Evolutionary conservation across 2,888 invertebrate genomes (phyloP).

Genomic region (Agonopterix alstromeriana): DNA sequence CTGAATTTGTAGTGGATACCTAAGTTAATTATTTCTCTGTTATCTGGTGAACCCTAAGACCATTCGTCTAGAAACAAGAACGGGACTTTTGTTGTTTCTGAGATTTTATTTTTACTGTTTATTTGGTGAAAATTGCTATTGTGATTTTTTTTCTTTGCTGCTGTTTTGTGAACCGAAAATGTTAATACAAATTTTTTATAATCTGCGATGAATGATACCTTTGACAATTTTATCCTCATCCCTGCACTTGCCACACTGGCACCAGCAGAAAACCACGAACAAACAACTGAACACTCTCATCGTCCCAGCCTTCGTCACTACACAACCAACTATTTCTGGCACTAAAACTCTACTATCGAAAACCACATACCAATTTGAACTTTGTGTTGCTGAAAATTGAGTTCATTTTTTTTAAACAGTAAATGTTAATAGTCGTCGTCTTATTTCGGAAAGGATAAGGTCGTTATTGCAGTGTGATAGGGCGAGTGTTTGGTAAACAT

Average conservation of each 20-base stretch:
- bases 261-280: slow-evolving; percentile 21
- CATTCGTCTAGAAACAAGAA: too few species aligned
- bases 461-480: slow-evolving; percentile 37
- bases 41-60: too few species aligned
- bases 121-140: too few species aligned
- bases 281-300: slow-evolving; percentile 27
- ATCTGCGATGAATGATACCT: slow-evolving; percentile 31
- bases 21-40: too few species aligned
- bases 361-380: slow-evolving; percentile 9
- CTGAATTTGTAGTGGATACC: too few species aligned
- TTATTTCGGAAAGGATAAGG: slow-evolving; percentile 25
- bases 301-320: slow-evolving; percentile 4
- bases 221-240: slow-evolving; percentile 68
- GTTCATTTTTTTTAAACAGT: slow-evolving; percentile 14
- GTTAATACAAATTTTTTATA: not conserved
- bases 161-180: too few species aligned
- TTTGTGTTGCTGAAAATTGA: slow-evolving; percentile 11
- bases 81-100: too few species aligned
- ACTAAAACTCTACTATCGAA: not conserved
- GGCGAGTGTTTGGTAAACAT: slow-evolving; percentile 62
- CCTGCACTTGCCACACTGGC: slow-evolving; percentile 32
- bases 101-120: too few species aligned
- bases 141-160: too few species aligned
- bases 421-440: slow-evolving; percentile 15
- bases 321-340: slow-evolving; percentile 23